These are phyloP conservation scores for Tetragonula clypearis DNA, from an alignment of 1,140 invertebrate species.

Conservation along the genomic window DNA sequence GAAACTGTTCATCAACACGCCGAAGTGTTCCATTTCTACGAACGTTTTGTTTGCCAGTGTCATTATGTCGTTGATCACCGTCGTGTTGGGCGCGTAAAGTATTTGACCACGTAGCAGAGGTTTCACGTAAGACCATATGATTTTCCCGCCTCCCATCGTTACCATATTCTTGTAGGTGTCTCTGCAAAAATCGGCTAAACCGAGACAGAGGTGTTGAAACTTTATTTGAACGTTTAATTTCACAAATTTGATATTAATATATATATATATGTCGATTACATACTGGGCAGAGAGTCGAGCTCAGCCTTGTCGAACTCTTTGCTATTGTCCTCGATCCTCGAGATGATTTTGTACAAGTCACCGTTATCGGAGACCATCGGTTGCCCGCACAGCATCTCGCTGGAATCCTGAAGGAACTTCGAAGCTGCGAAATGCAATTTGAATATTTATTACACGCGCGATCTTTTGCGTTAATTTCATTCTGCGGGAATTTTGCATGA, in stretches of 20 bases:
- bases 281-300: constrained; percentile 84
- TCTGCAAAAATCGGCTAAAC: constrained; percentile 84
- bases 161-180: constrained; percentile 84
- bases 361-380: constrained; percentile 79
- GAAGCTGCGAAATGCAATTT: constrained; percentile 53
- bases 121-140: constrained; percentile 86
- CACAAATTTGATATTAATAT: background rate
- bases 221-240: constrained; percentile 3
- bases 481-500: background rate
- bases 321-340: constrained; percentile 82
- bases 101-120: constrained; percentile 85
- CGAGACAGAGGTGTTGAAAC: background rate
- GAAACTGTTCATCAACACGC: constrained; percentile 79
- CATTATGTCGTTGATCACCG: constrained; percentile 81
- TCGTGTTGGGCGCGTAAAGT: constrained; percentile 83
- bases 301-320: constrained; percentile 80
- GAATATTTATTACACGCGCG: constrained; percentile 2
- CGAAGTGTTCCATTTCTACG: constrained; percentile 81
- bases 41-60: constrained; percentile 84
- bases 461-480: constrained; percentile 6
- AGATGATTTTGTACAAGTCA: constrained; percentile 82
- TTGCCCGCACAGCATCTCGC: constrained; percentile 84
- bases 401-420: constrained; percentile 81
- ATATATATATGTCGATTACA: constrained; percentile 25
- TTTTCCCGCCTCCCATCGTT: constrained; percentile 84